Evolutionary conservation across 2,888 invertebrate genomes (phyloP), one percentile per base, ranked within the genome.

Genomic region (Watsonalla binaria): DNA sequence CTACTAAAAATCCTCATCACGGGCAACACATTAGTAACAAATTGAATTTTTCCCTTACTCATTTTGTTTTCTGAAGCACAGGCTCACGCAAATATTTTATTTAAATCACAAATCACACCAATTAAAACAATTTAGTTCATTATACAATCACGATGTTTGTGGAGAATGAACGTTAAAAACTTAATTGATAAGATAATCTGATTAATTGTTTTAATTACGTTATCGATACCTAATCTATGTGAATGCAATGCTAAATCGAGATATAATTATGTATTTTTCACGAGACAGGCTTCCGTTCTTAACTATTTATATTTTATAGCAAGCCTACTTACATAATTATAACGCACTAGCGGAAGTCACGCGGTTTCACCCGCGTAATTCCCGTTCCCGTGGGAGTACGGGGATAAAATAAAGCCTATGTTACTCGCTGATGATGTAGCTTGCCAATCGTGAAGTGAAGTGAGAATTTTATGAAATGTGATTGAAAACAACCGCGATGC

Each of bases 1-100:
- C 84, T 81, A 13, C 77, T 86, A 60, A 89, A 86, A 48, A 89
- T 80, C 48, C 87, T 67, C 33, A 88, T 69, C 1, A 86, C 76
- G 4, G 89, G 87, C 52, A 82, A 66, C 57, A 89, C 77, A 2
- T 80, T 74, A 33, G 82, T 67, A 46, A 80, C 76, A 1, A 81
- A 60, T 5, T 72, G 69, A 34, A 73, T 62, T 5, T 72, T 66
- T 52, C 24, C 24, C 4, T 24, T 24, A 24, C 24, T 24, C 24
- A 24, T 24, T 24, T 24, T 24, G 24, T 4, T 2, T 2, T 4
- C 1, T 24, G 1, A 24, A 24, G 2, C 4, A 24, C 24, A 24
- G n/a, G 24, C 24, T 24, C 24, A 24, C 24, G 24, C 24, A 24
- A 24, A 24, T 24, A 24, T 24, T 9, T 11, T 45, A 48, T 51